Evolutionary conservation across 2,888 invertebrate species (phyloP).

Genomic region (Cheilosia vulpina): DNA sequence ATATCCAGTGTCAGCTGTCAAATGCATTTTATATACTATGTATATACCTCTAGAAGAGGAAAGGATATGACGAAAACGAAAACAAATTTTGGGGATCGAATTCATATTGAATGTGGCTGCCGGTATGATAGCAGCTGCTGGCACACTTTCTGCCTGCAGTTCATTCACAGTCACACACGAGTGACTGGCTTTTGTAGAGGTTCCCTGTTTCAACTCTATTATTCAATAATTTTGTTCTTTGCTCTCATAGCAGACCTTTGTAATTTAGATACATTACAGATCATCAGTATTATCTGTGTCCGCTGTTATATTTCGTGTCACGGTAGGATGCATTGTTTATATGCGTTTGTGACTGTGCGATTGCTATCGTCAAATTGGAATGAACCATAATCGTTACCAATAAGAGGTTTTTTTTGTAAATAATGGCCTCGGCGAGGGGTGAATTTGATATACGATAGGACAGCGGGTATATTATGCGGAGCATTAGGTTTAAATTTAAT

Average conservation of each 20-base stretch:
- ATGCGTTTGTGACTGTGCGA: conserved; percentile 23
- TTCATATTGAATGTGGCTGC: conserved; percentile 19
- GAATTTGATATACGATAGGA: conserved; percentile 21
- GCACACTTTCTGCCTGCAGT: conserved; percentile 7
- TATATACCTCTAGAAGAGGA: conserved; percentile 4
- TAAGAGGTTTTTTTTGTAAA: conserved; percentile 18
- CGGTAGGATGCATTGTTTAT: conserved; percentile 55
- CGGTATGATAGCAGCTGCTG: conserved; percentile 25
- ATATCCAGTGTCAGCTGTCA: conserved; percentile 26
- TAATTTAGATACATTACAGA: conserved; percentile 41
- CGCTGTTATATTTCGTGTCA: conserved; percentile 50
- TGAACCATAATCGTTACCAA: conserved; percentile 12
- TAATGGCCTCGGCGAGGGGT: conserved; percentile 17
- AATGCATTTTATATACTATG: conserved; percentile 17
- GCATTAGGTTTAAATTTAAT: conserved; percentile 7
- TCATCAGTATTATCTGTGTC: conserved; percentile 42
- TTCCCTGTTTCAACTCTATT: conserved; percentile 22
- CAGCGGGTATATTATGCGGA: background rate
- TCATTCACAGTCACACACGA: conserved; percentile 60
- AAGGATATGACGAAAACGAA: conserved; percentile 27
- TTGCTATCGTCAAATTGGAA: conserved; percentile 8
- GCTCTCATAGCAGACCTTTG: conserved; percentile 12
- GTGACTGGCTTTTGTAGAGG: conserved; percentile 47
- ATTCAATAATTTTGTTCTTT: background rate
- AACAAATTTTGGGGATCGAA: conserved; percentile 34